Conservation (phyloP, 2,113 vertebrate genomes). For the Thryonomys swinderianus region DNA sequence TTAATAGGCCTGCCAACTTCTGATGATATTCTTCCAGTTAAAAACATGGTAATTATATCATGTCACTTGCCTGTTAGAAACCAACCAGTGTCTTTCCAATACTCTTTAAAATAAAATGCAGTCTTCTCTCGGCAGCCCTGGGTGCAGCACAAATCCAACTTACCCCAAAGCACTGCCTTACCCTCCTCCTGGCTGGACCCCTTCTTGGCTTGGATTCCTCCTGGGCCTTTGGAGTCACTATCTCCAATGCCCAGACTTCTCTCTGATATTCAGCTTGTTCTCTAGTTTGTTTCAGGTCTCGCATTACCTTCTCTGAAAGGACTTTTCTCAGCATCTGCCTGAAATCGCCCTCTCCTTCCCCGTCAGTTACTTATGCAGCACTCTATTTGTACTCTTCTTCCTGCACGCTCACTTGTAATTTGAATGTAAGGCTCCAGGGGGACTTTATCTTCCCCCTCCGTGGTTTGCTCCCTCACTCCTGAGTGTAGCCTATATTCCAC, state of each 20-base stretch:
- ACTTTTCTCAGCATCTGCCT: background rate
- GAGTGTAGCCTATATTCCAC: background rate
- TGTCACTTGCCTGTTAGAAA: background rate
- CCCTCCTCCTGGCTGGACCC: background rate
- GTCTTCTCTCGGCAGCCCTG: background rate
- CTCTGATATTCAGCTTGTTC: background rate
- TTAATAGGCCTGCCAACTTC: background rate
- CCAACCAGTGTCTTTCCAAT: background rate
- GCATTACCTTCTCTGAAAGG: background rate
- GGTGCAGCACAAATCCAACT: background rate
- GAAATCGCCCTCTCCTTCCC: fast-evolving
- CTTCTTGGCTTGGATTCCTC: background rate
- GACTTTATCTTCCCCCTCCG: background rate
- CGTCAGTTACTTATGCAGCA: background rate
- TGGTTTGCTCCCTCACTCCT: fast-evolving
- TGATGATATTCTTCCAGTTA: background rate
- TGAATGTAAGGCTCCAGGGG: background rate
- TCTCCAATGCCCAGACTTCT: too few species aligned
- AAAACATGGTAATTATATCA: background rate
- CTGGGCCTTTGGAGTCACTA: background rate
- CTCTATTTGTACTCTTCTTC: background rate
- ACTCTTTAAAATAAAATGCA: background rate
- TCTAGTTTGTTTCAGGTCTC: background rate
- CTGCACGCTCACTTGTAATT: background rate
- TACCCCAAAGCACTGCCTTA: too few species aligned